Evolutionary conservation across 2,888 invertebrate genomes (phyloP), one percentile per base, ranked within the genome.

Genomic region (Drosophila dives): DNA sequence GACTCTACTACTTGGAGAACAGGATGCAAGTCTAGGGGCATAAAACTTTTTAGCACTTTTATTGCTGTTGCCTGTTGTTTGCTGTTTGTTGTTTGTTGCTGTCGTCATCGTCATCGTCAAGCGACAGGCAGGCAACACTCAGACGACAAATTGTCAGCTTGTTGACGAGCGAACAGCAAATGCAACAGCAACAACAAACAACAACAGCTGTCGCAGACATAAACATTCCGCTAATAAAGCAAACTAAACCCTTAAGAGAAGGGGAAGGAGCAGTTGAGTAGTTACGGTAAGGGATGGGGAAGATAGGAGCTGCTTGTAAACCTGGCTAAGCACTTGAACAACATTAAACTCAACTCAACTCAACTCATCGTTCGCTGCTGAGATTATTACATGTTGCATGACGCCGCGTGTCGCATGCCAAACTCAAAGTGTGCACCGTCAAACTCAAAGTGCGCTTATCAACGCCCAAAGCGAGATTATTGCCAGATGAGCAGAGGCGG

Each of bases 41-140:
- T 88, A 77, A 66, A 85, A 85, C 83, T 85, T 85, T 85, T 85
- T 88, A 85, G 88, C 86, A 86, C 88, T 85, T 85, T 88, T 85
- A 81, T 85, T 85, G 66, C 77, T 70, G 77, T 63, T 75, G 80
- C 54, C 23, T 36, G 36, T 26, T 60, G 75, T 42, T 26, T 60
- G 75, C 38, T 56, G 75, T 23, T 45, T 59, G 60, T 48, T 74
- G 79, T 49, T 54, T 17, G 12, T 48, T 20, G 26, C 20, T 42
- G 49, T 49, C 54, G 72, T 36, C 56, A 70, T 17, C 40, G 64
- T 48, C 53, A 34, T 42, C 62, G 64, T 67, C 69, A 84, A 76
- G 72, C 69, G 77, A 72, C 77, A 70, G 79, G 70, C 77, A 70
- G 72, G 70, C 69, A 76, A 77, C 80, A 76, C 79, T 75, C 82